Evolutionary conservation across 2,888 invertebrate genomes (phyloP), one percentile per base, ranked within the genome.

Genomic region (Cactoblastis cactorum): DNA sequence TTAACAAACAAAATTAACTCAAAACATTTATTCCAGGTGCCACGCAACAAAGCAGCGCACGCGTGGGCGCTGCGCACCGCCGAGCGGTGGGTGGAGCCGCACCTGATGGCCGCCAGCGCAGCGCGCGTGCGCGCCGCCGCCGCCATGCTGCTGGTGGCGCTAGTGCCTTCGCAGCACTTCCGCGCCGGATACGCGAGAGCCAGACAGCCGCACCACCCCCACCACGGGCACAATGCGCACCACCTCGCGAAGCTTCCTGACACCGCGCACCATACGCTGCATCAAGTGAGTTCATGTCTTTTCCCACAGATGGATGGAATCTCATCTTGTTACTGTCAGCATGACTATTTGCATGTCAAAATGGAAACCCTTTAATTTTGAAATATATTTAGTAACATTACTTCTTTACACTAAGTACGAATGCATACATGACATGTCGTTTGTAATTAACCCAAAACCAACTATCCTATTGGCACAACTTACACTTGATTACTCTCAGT

Each of bases 31-130:
- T 28, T 28, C 6, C 74, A 72, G 89, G 94, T 94, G 1, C 95
- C 97, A 0, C 92, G 97, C 54, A 98, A 97, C 83, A 95, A 97
- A 75, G 92, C 96, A 45, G 97, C 96, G 0, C 97, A 97, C 80
- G 93, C 95, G 43, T 97, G 97, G 96, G 96, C 97, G 11, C 88
- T 98, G n/a, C 95, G 94, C 63, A 95, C 95, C n/a, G 93, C 97
- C 63, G 97, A 97, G 60, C 94, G 93, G 18, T 98, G 98, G 97
- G 91, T 97, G 51, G 97, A 98, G 76, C 93, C 94, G 58, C 97
- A 96, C 79, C 91, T 98, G 53, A 92, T 98, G 53, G 95, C 94
- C 5, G 95, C 97, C 65, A 92, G 92, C 54, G 96, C 96, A 71
- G 95, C 96, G 60, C 90, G 97, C 28, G 98, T 98, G 51, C 91